Conservation (phyloP, 2,113 vertebrate genomes). For the Colaptes auratus region DNA sequence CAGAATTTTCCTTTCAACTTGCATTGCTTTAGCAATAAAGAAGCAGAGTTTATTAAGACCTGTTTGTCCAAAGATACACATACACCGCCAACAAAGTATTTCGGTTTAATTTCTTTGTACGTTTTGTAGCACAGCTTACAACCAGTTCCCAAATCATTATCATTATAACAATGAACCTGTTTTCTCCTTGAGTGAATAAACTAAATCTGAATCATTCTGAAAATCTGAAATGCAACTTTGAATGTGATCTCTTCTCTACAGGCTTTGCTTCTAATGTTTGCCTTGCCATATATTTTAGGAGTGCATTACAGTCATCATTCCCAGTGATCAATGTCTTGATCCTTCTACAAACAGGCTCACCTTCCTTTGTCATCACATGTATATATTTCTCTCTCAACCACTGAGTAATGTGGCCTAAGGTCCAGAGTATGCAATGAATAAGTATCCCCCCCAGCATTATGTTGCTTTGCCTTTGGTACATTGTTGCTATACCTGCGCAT, state of each 20-base stretch:
- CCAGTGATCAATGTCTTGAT: neutral
- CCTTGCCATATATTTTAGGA: neutral
- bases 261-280: neutral
- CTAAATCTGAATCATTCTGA: neutral
- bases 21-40: neutral
- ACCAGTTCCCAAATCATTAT: neutral
- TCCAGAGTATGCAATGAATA: neutral
- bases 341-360: neutral
- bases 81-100: neutral
- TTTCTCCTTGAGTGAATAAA: neutral
- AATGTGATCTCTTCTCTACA: neutral
- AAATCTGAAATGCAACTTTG: neutral
- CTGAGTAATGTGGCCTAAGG: neutral
- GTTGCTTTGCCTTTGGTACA: neutral
- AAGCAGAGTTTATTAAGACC: neutral
- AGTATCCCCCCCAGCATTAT: neutral
- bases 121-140: neutral
- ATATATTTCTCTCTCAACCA: neutral
- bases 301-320: neutral
- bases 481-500: too few species aligned
- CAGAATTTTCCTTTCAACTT: neutral
- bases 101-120: neutral
- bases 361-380: neutral
- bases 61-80: neutral
- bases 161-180: neutral